These are phyloP conservation scores for Accipiter cooperii DNA, from an alignment of 2,113 vertebrate genomes.

Conservation along the genomic window DNA sequence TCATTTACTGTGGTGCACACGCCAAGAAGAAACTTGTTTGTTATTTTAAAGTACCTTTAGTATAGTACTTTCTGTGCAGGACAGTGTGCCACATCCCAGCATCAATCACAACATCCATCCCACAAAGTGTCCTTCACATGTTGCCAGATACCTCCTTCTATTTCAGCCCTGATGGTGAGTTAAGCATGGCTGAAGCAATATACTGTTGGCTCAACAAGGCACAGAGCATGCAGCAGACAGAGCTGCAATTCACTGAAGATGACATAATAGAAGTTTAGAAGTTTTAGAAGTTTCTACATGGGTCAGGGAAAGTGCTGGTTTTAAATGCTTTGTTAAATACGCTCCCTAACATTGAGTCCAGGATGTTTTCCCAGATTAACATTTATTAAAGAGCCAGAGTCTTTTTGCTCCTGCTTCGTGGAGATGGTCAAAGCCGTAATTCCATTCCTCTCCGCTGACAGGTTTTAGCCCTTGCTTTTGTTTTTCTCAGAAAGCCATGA, in stretches of 20 bases:
- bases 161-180: accelerated
- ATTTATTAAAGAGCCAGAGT: background rate
- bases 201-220: background rate
- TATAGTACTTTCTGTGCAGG: background rate
- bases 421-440: background rate
- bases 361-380: background rate
- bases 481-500: background rate
- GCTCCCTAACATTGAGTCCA: background rate
- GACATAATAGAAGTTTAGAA: background rate
- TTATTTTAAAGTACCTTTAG: background rate
- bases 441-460: background rate
- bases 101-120: background rate
- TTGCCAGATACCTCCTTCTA: background rate
- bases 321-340: background rate
- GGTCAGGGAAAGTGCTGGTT: background rate
- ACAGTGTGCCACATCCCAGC: background rate
- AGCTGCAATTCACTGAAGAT: background rate
- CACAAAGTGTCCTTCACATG: background rate
- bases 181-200: background rate
- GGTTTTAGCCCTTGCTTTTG: background rate
- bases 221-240: background rate
- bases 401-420: background rate
- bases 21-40: background rate
- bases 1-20: background rate
- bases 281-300: background rate